Percentiles rank a stretch among this genome's conserved stretches.
Conservation (phyloP, 2,113 vertebrate species). For the Microtus oregoni region DNA sequence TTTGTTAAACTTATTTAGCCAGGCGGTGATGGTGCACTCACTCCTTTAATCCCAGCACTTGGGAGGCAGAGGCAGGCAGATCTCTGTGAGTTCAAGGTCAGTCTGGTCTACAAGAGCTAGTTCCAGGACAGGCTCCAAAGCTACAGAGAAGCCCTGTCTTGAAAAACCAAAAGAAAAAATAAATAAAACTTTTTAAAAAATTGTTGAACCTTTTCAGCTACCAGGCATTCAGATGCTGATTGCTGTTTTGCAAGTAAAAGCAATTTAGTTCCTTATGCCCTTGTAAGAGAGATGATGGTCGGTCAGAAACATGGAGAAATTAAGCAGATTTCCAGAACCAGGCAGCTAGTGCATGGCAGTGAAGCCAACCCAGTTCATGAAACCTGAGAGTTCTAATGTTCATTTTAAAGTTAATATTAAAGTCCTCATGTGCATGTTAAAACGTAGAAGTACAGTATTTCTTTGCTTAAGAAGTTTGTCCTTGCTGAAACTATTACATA, state of each 20-base stretch:
- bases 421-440: neutral
- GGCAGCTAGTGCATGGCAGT: neutral
- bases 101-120: no score
- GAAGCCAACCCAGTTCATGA: conserved; percentile 30
- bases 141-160: no score
- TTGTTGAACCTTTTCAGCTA: neutral
- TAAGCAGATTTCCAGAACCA: conserved; percentile 39
- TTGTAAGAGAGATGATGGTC: conserved; percentile 20
- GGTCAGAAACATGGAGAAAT: neutral
- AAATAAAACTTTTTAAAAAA: no score
- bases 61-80: no score
- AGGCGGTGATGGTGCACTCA: no score
- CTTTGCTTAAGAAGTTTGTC: conserved; percentile 39
- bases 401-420: conserved; percentile 57
- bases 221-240: neutral
- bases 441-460: conserved; percentile 40
- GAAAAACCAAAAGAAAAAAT: no score
- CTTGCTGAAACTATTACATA: conserved; percentile 26
- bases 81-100: no score
- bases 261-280: neutral
- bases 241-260: neutral
- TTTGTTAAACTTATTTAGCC: conserved; percentile 29
- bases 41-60: no score
- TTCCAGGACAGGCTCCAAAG: no score
- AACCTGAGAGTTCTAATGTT: conserved; percentile 44